A percentile compares a stretch with the other conserved stretches of the same genome.
phyloP scores from a whole-genome alignment of 2,113 vertebrate genomes.

The Scophthalmus maximus region DNA sequence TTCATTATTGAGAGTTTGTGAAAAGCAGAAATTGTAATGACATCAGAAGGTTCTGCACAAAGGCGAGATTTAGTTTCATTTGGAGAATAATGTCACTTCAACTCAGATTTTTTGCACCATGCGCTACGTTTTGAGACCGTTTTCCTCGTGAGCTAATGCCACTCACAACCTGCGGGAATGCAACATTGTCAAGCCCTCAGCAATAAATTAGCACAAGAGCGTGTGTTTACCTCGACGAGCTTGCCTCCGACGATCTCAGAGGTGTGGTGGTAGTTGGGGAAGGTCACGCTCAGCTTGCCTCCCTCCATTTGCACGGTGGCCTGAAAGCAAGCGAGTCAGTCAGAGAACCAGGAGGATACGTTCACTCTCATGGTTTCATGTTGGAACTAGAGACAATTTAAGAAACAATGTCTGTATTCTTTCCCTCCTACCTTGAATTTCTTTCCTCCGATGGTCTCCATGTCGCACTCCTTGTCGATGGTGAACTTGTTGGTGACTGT shows the following conservation, averaged over 20 bases:
- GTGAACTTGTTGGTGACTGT: conserved; percentile 89
- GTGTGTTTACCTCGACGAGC: conserved; percentile 80
- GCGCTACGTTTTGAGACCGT: too few species aligned
- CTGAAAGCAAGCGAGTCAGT: conserved; percentile 60
- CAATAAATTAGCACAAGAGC: conserved; percentile 15
- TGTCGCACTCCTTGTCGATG: conserved; percentile 87
- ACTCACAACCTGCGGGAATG: too few species aligned
- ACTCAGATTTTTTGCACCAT: background rate
- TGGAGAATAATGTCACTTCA: too few species aligned
- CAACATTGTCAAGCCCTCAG: too few species aligned
- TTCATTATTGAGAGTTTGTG: background rate
- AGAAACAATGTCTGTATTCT: background rate
- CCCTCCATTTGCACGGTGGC: conserved; percentile 74
- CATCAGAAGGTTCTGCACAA: background rate
- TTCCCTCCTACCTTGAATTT: conserved; percentile 89
- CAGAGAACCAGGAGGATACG: conserved; percentile 25
- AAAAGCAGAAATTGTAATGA: background rate
- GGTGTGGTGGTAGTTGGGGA: conserved; percentile 88
- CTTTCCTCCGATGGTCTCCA: conserved; percentile 93
- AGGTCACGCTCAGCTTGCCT: conserved; percentile 74
- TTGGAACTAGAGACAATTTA: too few species aligned
- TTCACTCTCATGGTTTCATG: conserved; percentile 37
- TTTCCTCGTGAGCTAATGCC: too few species aligned
- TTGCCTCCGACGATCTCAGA: conserved; percentile 73
- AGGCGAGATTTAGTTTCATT: too few species aligned